Conservation (phyloP, 2,888 invertebrate genomes). For the Tetanocera ferruginea region DNA sequence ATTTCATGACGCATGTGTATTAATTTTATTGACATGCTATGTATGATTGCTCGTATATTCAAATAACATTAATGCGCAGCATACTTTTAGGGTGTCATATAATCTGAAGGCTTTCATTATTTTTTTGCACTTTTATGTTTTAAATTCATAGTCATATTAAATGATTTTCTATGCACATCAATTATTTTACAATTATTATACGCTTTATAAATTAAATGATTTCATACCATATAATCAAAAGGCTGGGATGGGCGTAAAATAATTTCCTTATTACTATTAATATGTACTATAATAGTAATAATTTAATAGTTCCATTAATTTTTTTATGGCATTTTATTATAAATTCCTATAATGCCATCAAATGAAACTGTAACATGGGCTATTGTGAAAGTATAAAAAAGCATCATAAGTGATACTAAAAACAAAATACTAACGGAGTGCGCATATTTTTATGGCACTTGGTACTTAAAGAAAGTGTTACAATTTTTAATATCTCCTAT, state of each 20-base stretch:
- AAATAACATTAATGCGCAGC: background rate
- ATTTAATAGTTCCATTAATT: background rate
- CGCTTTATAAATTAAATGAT: background rate
- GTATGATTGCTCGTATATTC: no score
- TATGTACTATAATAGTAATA: background rate
- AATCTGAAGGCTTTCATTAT: background rate
- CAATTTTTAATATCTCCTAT: no score
- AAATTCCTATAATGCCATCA: background rate
- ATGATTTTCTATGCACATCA: no score
- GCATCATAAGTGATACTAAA: no score
- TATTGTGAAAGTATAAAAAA: no score
- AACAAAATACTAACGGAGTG: no score
- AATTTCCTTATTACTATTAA: background rate
- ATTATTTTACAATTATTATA: background rate
- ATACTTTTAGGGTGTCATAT: slow-evolving; percentile 9
- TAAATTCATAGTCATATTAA: no score
- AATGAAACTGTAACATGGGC: background rate
- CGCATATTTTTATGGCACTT: no score
- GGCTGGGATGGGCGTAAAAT: background rate
- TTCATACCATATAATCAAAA: background rate
- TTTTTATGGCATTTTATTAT: background rate
- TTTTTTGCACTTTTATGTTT: background rate
- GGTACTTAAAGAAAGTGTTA: no score
- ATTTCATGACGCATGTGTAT: no score
- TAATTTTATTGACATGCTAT: no score